Evolutionary conservation across 2,113 vertebrate species (phyloP).

Genomic region (Osmerus mordax): DNA sequence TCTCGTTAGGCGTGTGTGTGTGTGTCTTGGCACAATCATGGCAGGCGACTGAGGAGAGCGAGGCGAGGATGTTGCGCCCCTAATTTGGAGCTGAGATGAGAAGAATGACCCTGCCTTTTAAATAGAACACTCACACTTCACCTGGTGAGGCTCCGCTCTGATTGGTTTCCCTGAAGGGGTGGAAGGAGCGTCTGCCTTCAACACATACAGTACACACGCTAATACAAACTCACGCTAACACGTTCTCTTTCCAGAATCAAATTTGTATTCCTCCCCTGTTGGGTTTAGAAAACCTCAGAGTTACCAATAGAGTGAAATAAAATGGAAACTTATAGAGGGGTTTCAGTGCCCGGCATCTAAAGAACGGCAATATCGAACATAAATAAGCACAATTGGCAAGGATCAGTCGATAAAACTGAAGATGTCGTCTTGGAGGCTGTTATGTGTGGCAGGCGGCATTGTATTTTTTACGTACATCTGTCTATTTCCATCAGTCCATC

Average conservation of each 20-base stretch:
- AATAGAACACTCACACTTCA: constrained; percentile 62
- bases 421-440: background rate
- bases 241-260: background rate
- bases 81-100: constrained; percentile 65
- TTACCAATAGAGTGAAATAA: too few species aligned
- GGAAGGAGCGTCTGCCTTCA: constrained; percentile 41
- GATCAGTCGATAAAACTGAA: background rate
- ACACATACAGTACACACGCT: constrained; percentile 6
- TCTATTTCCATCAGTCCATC: background rate
- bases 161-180: constrained; percentile 54
- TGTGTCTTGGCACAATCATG: constrained; percentile 37
- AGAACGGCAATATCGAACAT: too few species aligned
- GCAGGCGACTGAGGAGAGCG: constrained; percentile 22
- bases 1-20: constrained; percentile 11
- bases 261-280: background rate
- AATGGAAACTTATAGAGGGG: too few species aligned
- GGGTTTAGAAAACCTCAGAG: background rate
- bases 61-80: constrained; percentile 45
- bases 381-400: too few species aligned
- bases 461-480: too few species aligned
- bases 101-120: constrained; percentile 60
- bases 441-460: too few species aligned
- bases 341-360: too few species aligned
- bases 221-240: too few species aligned
- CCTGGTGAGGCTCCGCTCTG: constrained; percentile 43